Evolutionary conservation across 2,888 invertebrate species (phyloP), one percentile per base, ranked within the genome.

Genomic region (Phania funesta): DNA sequence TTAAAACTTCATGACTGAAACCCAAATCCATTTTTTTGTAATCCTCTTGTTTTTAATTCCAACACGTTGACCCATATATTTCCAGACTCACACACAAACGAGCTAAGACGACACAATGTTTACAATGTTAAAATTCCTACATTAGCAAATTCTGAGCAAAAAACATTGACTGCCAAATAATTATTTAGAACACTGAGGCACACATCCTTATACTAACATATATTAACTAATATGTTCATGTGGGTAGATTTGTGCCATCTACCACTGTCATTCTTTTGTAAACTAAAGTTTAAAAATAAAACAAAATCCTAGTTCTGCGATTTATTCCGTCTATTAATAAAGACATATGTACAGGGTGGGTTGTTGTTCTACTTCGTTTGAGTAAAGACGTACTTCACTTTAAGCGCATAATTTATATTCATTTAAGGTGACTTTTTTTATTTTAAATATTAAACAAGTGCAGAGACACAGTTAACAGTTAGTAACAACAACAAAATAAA

Each of bases 51-150:
- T 50, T 35, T n/a, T 44, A 78, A 52, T 58, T 65, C 20, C 32
- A 44, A 78, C 16, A 78, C 26, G 32, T 50, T 78, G 71, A 73
- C 78, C 78, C 50, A 78, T 44, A 56, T 71, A 50, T 50, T 50
- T 35, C 9, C n/a, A 41, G 1, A 20, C 38, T 3, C 41, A 8
- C 3, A 22, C n/a, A 18, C 41, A 44, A 1, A 3, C n/a, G n/a
- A 38, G 1, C 11, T 48, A 9, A 56, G 18, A 48, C 32, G 32
- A 24, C 38, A 35, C 52, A 52, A 60, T 76, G 67, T 68, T 52
- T 52, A 46, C 18, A 60, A 35, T 44, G 64, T 70, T 62, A 38
- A 78, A 56, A 50, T 56, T 78, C 65, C 65, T 44, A 50, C 71
- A 58, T 78, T 64, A 24, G 32, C 65, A 11, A 71, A 35, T 58